These are phyloP conservation scores for Cylloceria caligata DNA, from an alignment of 2,888 invertebrate genomes.

Conservation along the genomic window DNA sequence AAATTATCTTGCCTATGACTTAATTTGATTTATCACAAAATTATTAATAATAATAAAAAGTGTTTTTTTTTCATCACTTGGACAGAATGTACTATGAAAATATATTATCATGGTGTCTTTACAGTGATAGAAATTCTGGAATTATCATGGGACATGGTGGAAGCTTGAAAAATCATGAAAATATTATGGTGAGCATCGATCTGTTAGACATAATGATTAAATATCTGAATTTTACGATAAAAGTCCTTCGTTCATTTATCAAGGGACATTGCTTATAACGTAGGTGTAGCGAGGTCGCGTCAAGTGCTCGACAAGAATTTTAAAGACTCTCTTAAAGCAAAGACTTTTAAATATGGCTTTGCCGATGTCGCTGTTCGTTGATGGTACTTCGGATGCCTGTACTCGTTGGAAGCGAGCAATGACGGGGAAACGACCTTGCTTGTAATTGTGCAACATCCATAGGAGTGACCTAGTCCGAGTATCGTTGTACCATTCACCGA, in stretches of 20 bases:
- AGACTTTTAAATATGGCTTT: constrained; percentile 17
- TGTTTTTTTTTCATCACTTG: too few species aligned
- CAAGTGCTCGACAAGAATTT: constrained; percentile 16
- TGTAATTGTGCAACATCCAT: constrained; percentile 76
- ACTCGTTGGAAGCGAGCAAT: constrained; percentile 59
- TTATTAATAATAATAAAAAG: too few species aligned
- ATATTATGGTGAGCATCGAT: too few species aligned
- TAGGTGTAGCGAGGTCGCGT: constrained; percentile 32
- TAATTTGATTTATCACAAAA: too few species aligned
- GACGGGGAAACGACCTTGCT: constrained; percentile 77
- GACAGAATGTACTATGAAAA: too few species aligned
- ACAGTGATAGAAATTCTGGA: too few species aligned
- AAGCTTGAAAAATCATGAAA: too few species aligned
- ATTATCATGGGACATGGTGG: too few species aligned
- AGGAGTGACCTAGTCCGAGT: constrained; percentile 77
- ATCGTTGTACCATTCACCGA: constrained; percentile 78
- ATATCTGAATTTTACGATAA: neutral
- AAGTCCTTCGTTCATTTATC: neutral
- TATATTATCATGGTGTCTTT: too few species aligned
- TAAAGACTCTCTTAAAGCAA: constrained; percentile 3
- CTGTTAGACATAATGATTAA: too few species aligned
- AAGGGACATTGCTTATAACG: neutral
- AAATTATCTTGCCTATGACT: neutral
- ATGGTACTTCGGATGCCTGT: constrained; percentile 29
- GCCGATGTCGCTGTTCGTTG: constrained; percentile 24